phyloP scores from a whole-genome alignment of 2,113 vertebrate genomes.

The Leucosticte australis region DNA sequence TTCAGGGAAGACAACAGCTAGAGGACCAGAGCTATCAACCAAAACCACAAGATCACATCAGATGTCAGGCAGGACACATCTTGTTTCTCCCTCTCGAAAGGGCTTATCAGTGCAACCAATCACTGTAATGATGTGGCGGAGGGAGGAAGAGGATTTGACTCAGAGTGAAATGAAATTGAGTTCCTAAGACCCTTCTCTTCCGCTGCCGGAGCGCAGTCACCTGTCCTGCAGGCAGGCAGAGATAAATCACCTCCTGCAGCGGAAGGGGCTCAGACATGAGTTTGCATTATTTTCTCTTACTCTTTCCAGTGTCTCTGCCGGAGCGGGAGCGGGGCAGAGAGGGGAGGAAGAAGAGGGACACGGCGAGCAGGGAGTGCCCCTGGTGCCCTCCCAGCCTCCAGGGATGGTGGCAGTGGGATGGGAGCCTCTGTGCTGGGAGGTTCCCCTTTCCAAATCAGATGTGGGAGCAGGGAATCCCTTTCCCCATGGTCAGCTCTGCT shows the following conservation, averaged over 20 bases:
- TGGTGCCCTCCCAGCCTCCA: accelerated
- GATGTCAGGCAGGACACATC: constrained; percentile 48
- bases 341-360: neutral
- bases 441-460: accelerated
- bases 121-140: constrained; percentile 38
- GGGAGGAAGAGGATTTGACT: constrained; percentile 65
- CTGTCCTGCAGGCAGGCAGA: constrained; percentile 9
- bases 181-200: constrained; percentile 32
- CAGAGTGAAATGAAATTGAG: constrained; percentile 51
- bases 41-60: constrained; percentile 62
- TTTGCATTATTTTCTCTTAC: neutral
- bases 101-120: constrained; percentile 39
- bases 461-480: neutral
- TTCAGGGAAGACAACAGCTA: constrained; percentile 30
- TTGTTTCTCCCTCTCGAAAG: constrained; percentile 20
- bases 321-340: neutral
- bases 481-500: neutral
- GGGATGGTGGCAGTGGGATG: accelerated
- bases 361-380: neutral
- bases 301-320: neutral
- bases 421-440: neutral
- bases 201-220: constrained; percentile 18
- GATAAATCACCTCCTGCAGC: constrained; percentile 30
- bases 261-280: constrained; percentile 48
- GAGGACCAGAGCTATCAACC: constrained; percentile 7